Evolutionary conservation across 35 echinoderm and acorn worm species (phyloP), one percentile per base, ranked within the genome.

Genomic region (Ophioderma brevispina): DNA sequence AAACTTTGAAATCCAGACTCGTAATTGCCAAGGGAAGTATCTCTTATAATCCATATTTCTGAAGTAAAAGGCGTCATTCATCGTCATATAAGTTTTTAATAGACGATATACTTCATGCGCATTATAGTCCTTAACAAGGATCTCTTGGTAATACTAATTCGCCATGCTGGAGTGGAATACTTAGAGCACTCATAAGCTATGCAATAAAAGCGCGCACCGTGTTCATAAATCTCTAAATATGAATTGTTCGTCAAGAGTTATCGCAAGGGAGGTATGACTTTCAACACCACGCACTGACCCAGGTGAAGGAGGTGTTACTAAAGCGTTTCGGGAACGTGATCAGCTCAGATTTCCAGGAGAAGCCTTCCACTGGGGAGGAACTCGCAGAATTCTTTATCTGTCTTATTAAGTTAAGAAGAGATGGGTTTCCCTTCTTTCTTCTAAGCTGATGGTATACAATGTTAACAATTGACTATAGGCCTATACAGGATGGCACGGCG

Each of bases 201-300:
- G 59, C 59, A 70, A 70, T 70, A 70, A 70, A 70, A 70, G 5
- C 6, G 59, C n/a, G 59, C 15, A 70, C 1, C 23, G 28, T 70
- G 59, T 70, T 70, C 59, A 70, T 70, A 70, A 70, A 70, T 70
- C 59, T 70, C 59, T 70, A 70, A 70, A 70, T 70, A 70, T 70
- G 59, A 70, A 70, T 70, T 70, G 59, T 70, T 70, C 59, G 59
- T 70, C 23, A 70, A 25, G 59, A 70, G 59, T 70, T 70, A 70
- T 70, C 59, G n/a, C 59, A 70, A 70, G 59, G 59, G 59, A 70
- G 59, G 59, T 70, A 70, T 70, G 59, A 70, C 59, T 70, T 70
- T 70, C 59, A 70, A 70, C 59, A 25, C 59, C 28, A 18, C 1
- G 15, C 59, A 25, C 10, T 70, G 59, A 70, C 59, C 59, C 59